Base-by-base conservation (phyloP, 2,888 invertebrate genomes). In the Mechanitis mazaeus region DNA sequence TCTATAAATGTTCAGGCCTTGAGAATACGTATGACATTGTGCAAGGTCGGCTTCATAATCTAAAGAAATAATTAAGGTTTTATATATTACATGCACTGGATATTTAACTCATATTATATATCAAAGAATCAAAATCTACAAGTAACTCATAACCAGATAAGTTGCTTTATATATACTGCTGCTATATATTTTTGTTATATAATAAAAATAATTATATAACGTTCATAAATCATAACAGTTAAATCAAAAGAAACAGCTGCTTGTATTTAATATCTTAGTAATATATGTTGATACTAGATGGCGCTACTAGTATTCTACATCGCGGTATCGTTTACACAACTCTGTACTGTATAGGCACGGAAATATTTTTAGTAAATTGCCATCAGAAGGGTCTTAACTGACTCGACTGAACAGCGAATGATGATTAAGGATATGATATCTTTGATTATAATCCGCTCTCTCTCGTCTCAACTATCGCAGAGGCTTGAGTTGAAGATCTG, bases 351-450 rank as follows among this genome's bases (percentile, higher is more conserved):
- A 68, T 38, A 54, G 28, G 1, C 12, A n/a, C 12, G 28, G 45
- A 3, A 6, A 1, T 0, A 0, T 0, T 1, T 1, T 0, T 1
- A 0, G 0, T 1, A 2, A 47, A 5, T 70, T 79, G 84, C 82
- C 84, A 83, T 84, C 84, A 83, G 82, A 76, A 78, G 79, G 87
- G 87, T 88, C 87, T 85, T 87, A 88, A 87, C 88, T 88, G 87
- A 88, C 88, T 89, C 87, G 87, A 89, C 87, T 88, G 87, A 88
- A 88, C 88, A 87, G 89, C 83, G 89, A 76, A 71, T 90, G 88
- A 88, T 88, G 88, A 87, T 3, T 12, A 55, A 4, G 83, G 83
- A 83, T 59, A 83, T 83, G 83, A 83, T 80, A 35, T 50, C n/a
- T 2, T 33, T 84, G 83, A 84, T 84, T 84, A 80, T 54, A 74